Percentiles rank a stretch among this genome's conserved stretches.
Conservation (phyloP, 2,888 invertebrate species). For the Cyrtodaria siliqua region DNA sequence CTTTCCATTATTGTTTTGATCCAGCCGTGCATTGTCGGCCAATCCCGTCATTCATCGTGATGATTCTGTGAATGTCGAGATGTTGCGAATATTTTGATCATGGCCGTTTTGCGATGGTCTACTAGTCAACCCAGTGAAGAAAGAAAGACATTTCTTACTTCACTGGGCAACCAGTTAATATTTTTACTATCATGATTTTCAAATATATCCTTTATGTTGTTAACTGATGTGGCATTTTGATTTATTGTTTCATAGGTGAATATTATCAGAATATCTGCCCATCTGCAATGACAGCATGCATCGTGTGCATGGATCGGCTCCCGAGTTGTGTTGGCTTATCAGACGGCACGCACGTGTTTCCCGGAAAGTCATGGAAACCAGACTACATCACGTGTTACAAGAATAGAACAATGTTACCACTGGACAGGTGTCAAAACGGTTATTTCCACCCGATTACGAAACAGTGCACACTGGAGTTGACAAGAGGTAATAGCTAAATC, state of each 20-base stretch:
- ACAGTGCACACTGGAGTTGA: constrained; percentile 39
- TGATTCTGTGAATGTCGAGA: no score
- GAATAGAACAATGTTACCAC: constrained; percentile 59
- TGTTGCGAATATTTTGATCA: no score
- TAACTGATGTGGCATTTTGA: no score
- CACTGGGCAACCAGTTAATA: no score
- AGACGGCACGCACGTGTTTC: constrained; percentile 61
- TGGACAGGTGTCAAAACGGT: constrained; percentile 41
- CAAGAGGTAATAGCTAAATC: constrained; percentile 55
- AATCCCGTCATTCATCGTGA: no score
- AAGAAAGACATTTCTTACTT: no score
- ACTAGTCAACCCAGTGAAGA: no score
- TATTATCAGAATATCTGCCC: constrained; percentile 64
- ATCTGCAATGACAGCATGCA: constrained; percentile 40
- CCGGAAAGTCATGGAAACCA: constrained; percentile 52
- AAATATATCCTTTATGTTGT: no score
- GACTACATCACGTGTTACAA: constrained; percentile 58
- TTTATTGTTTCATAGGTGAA: constrained; percentile 58
- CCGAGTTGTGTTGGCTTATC: constrained; percentile 61
- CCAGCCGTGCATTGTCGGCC: no score
- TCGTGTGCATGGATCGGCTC: constrained; percentile 53
- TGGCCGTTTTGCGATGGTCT: no score
- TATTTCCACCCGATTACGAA: constrained; percentile 53
- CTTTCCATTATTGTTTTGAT: no score
- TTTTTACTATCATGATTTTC: no score